Evolutionary conservation across 1,140 invertebrate genomes (phyloP).

Genomic region (Holcopasites calliopsidis): DNA sequence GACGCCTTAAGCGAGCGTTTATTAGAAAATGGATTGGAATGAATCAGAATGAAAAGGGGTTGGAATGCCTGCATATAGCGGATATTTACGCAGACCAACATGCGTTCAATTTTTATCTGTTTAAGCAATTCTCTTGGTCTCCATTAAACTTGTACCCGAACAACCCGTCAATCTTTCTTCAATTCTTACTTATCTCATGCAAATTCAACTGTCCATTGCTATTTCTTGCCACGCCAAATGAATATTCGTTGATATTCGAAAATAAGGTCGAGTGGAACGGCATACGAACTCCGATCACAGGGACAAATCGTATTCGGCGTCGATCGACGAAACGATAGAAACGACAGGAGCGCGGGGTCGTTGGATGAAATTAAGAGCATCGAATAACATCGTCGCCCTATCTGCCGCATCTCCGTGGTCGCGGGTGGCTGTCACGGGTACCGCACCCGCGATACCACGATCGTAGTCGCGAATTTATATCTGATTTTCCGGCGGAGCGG

Average conservation of each 20-base stretch:
- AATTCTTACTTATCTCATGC: no score
- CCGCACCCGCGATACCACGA: slow-evolving; percentile 18
- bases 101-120: no score
- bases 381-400: slow-evolving; percentile 40
- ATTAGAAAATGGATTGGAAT: no score
- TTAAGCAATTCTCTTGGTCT: no score
- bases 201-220: no score
- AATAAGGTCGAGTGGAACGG: background rate
- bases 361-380: slow-evolving; percentile 35
- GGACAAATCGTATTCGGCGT: slow-evolving; percentile 1
- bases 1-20: background rate
- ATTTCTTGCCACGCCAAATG: no score
- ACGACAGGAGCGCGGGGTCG: background rate
- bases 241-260: background rate
- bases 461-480: slow-evolving; percentile 74
- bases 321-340: slow-evolving; percentile 11
- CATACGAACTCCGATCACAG: background rate
- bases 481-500: slow-evolving; percentile 69
- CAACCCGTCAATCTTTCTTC: no score
- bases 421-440: slow-evolving; percentile 7
- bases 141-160: no score
- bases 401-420: slow-evolving; percentile 20
- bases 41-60: no score
- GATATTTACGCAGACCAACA: no score
- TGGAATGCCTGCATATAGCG: no score